These are phyloP conservation scores for Rhinopomastus cyanomelas DNA, from an alignment of 2,113 vertebrate species.

Conservation along the genomic window DNA sequence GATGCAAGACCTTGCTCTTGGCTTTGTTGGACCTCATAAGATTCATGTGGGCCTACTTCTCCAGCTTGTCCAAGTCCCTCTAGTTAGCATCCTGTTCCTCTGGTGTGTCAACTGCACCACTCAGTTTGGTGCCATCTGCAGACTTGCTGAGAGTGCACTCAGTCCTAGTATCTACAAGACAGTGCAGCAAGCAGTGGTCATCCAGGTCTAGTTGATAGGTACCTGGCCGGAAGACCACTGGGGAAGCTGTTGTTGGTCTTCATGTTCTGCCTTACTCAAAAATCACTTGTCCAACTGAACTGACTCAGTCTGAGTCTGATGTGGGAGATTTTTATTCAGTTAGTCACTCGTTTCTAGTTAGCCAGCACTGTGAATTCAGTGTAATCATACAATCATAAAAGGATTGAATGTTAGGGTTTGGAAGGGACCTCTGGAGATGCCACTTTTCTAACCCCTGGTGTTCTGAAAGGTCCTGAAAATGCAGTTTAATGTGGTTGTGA, in stretches of 20 bases:
- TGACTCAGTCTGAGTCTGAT: not conserved
- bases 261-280: not conserved
- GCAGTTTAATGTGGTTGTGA: not conserved
- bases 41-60: no score
- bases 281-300: rapidly evolving
- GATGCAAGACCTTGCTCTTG: no score
- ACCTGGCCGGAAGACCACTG: not conserved
- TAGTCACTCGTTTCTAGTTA: not conserved
- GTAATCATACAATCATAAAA: no score
- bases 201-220: not conserved
- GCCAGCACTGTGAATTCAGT: not conserved
- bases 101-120: no score
- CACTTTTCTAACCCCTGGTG: not conserved
- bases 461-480: not conserved
- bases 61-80: no score
- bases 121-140: no score
- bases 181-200: not conserved
- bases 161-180: no score
- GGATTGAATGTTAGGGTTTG: no score
- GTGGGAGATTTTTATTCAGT: not conserved
- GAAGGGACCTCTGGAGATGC: no score
- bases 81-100: no score
- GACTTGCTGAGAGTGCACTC: no score
- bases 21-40: no score
- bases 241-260: not conserved